Evolutionary conservation across 1,140 invertebrate species (phyloP).

Genomic region (Lanistes nyassanus): DNA sequence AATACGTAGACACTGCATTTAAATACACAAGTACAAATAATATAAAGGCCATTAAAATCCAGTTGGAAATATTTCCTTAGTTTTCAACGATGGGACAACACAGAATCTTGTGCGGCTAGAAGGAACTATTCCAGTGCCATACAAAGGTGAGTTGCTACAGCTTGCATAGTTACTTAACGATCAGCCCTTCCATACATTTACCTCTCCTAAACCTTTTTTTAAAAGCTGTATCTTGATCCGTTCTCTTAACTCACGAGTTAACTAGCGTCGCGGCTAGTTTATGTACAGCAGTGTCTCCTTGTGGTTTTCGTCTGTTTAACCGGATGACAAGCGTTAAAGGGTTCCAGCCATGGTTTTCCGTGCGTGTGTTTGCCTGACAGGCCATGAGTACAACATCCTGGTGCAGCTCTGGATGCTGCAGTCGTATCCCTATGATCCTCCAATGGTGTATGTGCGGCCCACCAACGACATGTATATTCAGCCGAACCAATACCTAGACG

Average conservation of each 20-base stretch:
- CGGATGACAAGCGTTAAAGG: no score
- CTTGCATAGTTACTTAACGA: no score
- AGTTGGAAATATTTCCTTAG: slow-evolving; percentile 68
- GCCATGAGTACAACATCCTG: slow-evolving; percentile 93
- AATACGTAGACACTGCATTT: no score
- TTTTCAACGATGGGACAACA: slow-evolving; percentile 88
- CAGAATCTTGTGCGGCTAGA: slow-evolving; percentile 86
- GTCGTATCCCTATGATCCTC: slow-evolving; percentile 95
- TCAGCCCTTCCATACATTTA: no score
- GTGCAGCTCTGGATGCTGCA: slow-evolving; percentile 96
- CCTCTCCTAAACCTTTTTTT: no score
- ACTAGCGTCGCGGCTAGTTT: no score
- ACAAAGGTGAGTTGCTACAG: slow-evolving; percentile 75
- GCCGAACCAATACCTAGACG: slow-evolving; percentile 92
- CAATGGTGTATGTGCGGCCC: slow-evolving; percentile 97
- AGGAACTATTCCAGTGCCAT: slow-evolving; percentile 93
- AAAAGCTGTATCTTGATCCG: no score
- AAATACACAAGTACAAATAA: slow-evolving; percentile 23
- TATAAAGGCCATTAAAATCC: slow-evolving; percentile 19
- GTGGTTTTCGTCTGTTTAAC: no score
- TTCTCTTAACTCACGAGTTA: no score
- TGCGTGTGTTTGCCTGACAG: slow-evolving; percentile 68
- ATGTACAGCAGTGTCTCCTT: no score
- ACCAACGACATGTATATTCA: slow-evolving; percentile 96
- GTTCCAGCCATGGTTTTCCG: no score